phyloP scores from a whole-genome alignment of 1,140 invertebrate species.

The Dinoponera quadriceps region DNA sequence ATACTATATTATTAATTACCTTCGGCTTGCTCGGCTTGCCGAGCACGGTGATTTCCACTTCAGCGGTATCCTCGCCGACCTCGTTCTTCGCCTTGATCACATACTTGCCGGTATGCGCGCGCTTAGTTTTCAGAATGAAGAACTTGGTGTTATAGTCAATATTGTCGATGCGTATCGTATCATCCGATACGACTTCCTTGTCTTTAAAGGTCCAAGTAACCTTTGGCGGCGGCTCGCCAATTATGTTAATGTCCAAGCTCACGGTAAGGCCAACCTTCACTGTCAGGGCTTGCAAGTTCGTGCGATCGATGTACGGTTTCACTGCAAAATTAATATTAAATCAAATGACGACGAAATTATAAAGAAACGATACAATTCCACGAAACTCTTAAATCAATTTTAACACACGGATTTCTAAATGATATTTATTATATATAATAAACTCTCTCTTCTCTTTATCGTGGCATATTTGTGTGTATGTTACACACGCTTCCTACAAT shows the following conservation, averaged over 20 bases:
- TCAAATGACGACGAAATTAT: neutral
- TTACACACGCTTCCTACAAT: too few relatives aligned
- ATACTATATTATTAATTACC: conserved; percentile 62
- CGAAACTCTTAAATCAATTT: neutral
- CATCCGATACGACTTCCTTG: conserved; percentile 89
- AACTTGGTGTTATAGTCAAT: conserved; percentile 97
- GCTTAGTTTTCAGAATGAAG: conserved; percentile 92
- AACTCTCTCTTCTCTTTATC: neutral
- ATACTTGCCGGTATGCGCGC: conserved; percentile 96
- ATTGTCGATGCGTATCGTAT: conserved; percentile 92
- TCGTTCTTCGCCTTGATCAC: conserved; percentile 96
- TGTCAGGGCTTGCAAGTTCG: conserved; percentile 93
- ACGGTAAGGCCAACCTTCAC: conserved; percentile 97
- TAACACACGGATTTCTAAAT: neutral
- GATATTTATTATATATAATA: neutral
- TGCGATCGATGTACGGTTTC: conserved; percentile 96
- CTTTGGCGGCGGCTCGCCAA: conserved; percentile 96
- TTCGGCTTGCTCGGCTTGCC: conserved; percentile 87
- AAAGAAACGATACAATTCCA: neutral
- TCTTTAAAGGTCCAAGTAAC: conserved; percentile 96
- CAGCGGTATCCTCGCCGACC: conserved; percentile 97
- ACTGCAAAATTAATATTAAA: conserved; percentile 86
- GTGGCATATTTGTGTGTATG: neutral
- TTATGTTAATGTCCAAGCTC: conserved; percentile 95
- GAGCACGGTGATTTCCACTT: conserved; percentile 95